Conservation (phyloP, 2,797 vertebrate species). For the Fistularia commersonii region DNA sequence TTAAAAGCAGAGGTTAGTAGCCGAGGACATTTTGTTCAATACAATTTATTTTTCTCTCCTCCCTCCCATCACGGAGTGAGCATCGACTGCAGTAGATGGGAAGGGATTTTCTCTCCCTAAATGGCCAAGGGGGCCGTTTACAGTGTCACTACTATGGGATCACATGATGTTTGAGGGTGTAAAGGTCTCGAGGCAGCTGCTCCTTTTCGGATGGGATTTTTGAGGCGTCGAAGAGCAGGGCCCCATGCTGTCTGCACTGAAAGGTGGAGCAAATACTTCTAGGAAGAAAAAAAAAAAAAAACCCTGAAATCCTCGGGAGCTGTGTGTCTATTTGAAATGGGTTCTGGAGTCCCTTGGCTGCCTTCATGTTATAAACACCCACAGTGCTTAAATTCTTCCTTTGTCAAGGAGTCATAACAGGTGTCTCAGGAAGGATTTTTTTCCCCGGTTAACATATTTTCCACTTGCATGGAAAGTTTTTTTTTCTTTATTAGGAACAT, state of each 20-base stretch:
- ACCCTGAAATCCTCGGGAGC: constrained; percentile 63
- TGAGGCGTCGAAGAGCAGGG: constrained; percentile 62
- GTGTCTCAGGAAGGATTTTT: constrained; percentile 67
- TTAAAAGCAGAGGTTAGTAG: constrained; percentile 49
- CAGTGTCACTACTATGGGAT: constrained; percentile 67
- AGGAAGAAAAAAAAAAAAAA: constrained; percentile 20
- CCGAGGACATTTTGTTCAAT: constrained; percentile 71
- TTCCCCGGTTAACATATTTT: constrained; percentile 68
- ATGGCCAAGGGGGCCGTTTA: constrained; percentile 69
- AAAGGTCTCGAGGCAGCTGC: constrained; percentile 75
- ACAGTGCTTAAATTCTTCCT: constrained; percentile 71
- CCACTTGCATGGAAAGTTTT: constrained; percentile 70
- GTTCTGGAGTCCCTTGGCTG: constrained; percentile 69
- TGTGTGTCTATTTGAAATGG: constrained; percentile 69
- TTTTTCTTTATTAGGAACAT: constrained; percentile 61
- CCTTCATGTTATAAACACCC: constrained; percentile 74
- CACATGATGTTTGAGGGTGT: constrained; percentile 73
- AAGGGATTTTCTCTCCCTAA: constrained; percentile 71
- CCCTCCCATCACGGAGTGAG: constrained; percentile 46
- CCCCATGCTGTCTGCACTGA: constrained; percentile 68
- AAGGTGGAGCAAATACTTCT: constrained; percentile 74
- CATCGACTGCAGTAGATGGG: constrained; percentile 58
- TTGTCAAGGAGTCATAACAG: constrained; percentile 75
- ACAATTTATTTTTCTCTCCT: constrained; percentile 54
- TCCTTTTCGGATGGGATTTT: constrained; percentile 72